A percentile compares a stretch with the other conserved stretches of the same genome.
Evolutionary conservation across 2,113 vertebrate species (phyloP).

Genomic region (Centrocercus urophasianus): DNA sequence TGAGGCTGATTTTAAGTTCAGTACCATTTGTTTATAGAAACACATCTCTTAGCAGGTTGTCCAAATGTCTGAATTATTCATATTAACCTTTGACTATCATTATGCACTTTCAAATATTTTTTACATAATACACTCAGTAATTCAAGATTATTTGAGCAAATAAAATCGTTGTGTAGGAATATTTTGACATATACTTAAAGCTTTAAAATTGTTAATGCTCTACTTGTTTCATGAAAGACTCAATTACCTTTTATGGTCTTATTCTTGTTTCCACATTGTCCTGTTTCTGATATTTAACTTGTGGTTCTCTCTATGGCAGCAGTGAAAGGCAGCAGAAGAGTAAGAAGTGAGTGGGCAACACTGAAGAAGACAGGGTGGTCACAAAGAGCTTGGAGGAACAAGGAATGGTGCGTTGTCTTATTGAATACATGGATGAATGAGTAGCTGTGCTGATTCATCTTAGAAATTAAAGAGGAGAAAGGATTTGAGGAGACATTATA

Average conservation of each 20-base stretch:
- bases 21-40: not conserved
- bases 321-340: not conserved
- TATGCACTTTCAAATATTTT: not conserved
- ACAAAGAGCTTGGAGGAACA: not conserved
- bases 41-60: not conserved
- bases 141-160: not conserved
- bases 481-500: not conserved
- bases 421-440: not conserved
- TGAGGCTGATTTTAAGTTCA: constrained; percentile 20
- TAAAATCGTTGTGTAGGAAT: not conserved
- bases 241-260: not conserved
- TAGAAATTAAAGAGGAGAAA: not conserved
- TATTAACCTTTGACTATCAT: not conserved
- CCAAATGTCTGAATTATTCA: not conserved
- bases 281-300: not conserved
- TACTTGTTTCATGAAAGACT: not conserved
- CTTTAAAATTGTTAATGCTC: not conserved
- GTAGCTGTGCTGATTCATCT: not conserved
- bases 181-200: not conserved
- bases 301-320: not conserved
- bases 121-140: not conserved
- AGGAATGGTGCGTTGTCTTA: not conserved
- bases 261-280: not conserved
- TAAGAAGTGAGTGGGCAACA: not conserved
- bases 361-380: not conserved